Evolutionary conservation across 2,113 vertebrate genomes (phyloP).

Genomic region (Chloropsis cyanopogon): DNA sequence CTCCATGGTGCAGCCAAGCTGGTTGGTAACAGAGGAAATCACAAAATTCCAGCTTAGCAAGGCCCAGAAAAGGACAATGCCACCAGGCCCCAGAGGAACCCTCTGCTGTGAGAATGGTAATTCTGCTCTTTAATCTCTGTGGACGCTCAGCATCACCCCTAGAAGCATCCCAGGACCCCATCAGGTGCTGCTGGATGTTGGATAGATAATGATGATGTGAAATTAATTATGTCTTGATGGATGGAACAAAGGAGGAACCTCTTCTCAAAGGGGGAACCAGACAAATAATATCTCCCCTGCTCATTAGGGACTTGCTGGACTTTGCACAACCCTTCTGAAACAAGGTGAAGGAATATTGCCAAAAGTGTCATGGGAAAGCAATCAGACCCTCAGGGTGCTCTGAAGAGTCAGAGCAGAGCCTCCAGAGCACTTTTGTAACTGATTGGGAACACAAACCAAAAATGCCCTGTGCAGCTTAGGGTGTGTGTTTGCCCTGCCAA

Average conservation of each 20-base stretch:
- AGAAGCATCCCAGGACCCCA: background rate
- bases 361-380: background rate
- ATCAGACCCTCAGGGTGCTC: background rate
- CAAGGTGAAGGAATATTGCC: background rate
- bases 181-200: background rate
- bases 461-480: background rate
- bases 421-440: background rate
- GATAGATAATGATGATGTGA: background rate
- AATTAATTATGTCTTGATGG: background rate
- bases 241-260: background rate
- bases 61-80: background rate
- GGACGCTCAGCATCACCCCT: background rate
- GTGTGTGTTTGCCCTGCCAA: background rate
- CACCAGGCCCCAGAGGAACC: background rate
- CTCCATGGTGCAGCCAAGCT: background rate
- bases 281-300: background rate
- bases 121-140: background rate
- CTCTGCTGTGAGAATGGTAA: background rate
- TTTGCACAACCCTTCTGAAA: background rate
- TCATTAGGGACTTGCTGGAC: background rate
- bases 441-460: background rate
- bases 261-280: background rate
- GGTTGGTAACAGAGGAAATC: background rate
- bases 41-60: background rate
- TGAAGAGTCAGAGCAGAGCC: background rate